Base-by-base conservation (phyloP, 2,113 vertebrate genomes). In the Oophaga pumilio region DNA sequence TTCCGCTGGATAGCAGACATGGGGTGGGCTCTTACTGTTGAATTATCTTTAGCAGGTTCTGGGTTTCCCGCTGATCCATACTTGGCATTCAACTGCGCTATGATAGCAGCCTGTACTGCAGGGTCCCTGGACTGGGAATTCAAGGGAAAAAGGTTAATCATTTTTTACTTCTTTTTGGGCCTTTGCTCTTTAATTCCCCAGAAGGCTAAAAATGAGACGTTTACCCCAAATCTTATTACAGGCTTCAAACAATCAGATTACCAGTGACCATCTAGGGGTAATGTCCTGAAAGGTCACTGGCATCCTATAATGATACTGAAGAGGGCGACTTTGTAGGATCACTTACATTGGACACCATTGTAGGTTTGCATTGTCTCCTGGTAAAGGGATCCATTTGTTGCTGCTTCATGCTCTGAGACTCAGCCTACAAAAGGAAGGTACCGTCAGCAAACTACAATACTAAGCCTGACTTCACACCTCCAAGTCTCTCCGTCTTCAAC, bases 341-440 rank as follows among this genome's bases (percentile, higher is more conserved):
- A 92, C 98, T 95, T 94, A 99, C 98, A 49, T 99, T 99, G n/a
- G 98, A 99, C 89, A 99, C 98, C 92, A 99, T 99, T 59, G 98
- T 99, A 85, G 98, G 98, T 92, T 99, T 99, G 94, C 98, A 99
- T 88, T 99, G 98, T 90, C 98, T 94, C 89, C 98, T 93, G 43
- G 98, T 99, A 91, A 99, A 99, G 11, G 98, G 98, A 85, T 99
- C 98, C 98, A 99, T 99, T 90, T 99, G 97, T 88, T 99, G 97
- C 92, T 98, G 97, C 95, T 97, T 99, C 92, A 97, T 93, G 89
- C 96, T 98, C 93, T 98, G 97, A 92, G 97, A 98, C 92, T 99
- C 98, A 89, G 97, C 97, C 98, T 99, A 90, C 86, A 91, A 82
- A 88, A 91, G 22, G 18, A 50, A 22, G 1, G 8, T 26, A 68